Base-by-base conservation (phyloP, 2,888 invertebrate species). In the Xestobium rufovillosum region DNA sequence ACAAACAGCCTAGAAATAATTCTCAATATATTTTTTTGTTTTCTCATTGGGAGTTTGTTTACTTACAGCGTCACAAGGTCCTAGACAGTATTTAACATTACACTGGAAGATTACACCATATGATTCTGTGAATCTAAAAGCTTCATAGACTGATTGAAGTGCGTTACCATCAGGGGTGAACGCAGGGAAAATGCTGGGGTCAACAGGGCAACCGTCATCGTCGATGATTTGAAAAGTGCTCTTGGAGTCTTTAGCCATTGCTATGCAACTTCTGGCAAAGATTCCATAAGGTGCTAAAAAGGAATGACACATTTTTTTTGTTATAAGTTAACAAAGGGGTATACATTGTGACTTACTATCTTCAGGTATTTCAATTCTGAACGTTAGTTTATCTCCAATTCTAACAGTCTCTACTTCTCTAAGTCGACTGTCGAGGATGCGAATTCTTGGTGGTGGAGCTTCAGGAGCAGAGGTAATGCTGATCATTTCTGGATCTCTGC, bases 91-190 rank as follows among this genome's bases (percentile, higher is more conserved):
- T 62, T 92, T 92, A 53, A 94, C 92, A 66, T 94, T 94, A 66
- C 92, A 94, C 63, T 94, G 92, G 80, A 94, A 94, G 63, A 94
- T 94, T 43, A 94, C 92, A 32, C 92, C 92, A 55, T 94, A 94
- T 8, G 91, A 92, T 63, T 94, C 92, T 1, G 92, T 94, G 64
- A 94, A 94, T 59, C 92, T 76, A 73, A 94, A 94, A 1, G 92
- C 92, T 68, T 94, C 92, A 59, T 94, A 94, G 39, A 88, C 76
- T 0, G 90, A 89, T 56, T 92, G 88, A 41, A 91, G 68, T 1
- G 90, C 90, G 64, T 89, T 89, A 39, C 89, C 90, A 55, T 90
- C 90, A 28, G 89, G 87, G 32, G 78, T 80, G 66, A 94, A 94
- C 12, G 86, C 86, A 3, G 92, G 92, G 77, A 94, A 94, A 53